Conservation (phyloP, 2,113 vertebrate genomes). For the Trichechus manatus region DNA sequence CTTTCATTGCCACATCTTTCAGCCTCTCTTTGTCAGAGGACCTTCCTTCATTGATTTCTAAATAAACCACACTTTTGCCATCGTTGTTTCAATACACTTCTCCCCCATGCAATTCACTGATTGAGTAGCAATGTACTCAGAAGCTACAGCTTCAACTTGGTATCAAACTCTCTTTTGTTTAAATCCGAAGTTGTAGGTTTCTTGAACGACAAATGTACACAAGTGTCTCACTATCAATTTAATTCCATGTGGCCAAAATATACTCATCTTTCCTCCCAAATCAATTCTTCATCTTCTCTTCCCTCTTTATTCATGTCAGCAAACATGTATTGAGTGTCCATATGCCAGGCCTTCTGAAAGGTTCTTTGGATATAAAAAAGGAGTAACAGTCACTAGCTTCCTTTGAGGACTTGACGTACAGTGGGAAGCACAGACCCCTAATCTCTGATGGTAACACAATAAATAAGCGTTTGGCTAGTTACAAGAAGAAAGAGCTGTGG, state of each 20-base stretch:
- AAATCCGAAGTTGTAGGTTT: conserved; percentile 12
- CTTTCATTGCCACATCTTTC: neutral
- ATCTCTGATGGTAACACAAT: neutral
- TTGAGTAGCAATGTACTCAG: neutral
- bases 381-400: neutral
- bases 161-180: neutral
- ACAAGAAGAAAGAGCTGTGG: neutral
- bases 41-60: neutral
- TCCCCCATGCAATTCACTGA: neutral
- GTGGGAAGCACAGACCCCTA: neutral
- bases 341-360: no score
- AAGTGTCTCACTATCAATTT: neutral
- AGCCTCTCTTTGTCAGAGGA: neutral
- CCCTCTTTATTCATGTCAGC: neutral
- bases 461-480: neutral
- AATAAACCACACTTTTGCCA: neutral
- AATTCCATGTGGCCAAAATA: neutral
- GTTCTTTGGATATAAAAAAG: no score
- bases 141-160: neutral
- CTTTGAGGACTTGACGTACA: neutral
- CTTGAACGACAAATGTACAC: neutral
- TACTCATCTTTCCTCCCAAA: neutral
- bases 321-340: neutral
- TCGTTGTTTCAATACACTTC: neutral
- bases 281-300: neutral